A percentile compares a stretch with the other conserved stretches of the same genome.
These are phyloP conservation scores for Darevskia nairensis DNA, from an alignment of 2,797 vertebrate genomes.

Conservation along the genomic window DNA sequence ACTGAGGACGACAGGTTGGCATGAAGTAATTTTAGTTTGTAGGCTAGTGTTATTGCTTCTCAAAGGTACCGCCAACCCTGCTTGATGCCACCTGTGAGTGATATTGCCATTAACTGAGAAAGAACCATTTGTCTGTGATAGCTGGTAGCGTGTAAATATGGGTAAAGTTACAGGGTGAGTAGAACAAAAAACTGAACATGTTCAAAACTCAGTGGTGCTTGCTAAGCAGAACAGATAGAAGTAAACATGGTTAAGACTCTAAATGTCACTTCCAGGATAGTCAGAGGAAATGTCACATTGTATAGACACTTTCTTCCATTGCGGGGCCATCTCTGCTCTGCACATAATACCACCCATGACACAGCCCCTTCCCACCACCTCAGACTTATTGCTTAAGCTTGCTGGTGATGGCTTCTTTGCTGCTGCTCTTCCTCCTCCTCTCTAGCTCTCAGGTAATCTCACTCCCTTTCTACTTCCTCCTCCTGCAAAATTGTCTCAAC, in stretches of 20 bases:
- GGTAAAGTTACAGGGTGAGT: neutral
- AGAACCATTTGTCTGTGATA: neutral
- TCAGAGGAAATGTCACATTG: neutral
- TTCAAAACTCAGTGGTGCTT: neutral
- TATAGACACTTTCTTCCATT: neutral
- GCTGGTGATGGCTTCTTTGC: neutral
- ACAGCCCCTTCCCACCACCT: neutral
- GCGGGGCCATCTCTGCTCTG: neutral
- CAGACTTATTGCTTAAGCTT: neutral
- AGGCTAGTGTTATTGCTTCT: neutral
- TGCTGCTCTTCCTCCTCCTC: neutral
- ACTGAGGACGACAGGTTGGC: neutral
- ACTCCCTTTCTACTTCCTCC: neutral
- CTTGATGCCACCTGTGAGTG: neutral
- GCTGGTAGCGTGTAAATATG: neutral
- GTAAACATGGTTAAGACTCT: neutral
- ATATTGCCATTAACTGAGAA: neutral
- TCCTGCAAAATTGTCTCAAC: neutral
- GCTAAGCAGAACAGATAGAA: neutral
- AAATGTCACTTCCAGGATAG: neutral
- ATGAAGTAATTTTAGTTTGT: neutral
- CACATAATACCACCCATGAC: too few relatives aligned
- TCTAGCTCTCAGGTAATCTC: neutral
- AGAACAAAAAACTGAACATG: neutral
- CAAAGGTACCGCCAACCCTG: too few relatives aligned